Evolutionary conservation across 2,797 vertebrate genomes (phyloP).

Genomic region (Scleropages formosus): DNA sequence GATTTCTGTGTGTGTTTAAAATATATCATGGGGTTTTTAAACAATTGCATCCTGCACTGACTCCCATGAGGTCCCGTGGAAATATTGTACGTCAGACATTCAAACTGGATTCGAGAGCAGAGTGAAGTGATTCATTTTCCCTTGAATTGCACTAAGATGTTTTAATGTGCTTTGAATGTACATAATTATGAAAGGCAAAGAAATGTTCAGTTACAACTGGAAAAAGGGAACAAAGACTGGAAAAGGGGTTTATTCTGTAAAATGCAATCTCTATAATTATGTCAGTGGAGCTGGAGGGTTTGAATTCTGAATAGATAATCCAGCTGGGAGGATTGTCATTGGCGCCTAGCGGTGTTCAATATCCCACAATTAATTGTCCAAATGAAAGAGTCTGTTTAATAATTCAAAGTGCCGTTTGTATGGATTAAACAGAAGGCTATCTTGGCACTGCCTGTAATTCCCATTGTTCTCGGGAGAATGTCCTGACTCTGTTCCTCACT

Average conservation of each 20-base stretch:
- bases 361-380: constrained; percentile 48
- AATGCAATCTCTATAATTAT: constrained; percentile 44
- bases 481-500: constrained; percentile 26
- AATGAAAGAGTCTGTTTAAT: constrained; percentile 51
- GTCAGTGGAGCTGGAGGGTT: constrained; percentile 37
- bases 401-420: constrained; percentile 49
- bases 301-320: constrained; percentile 37
- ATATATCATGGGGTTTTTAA: constrained; percentile 10
- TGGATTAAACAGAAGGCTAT: constrained; percentile 50
- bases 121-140: constrained; percentile 29
- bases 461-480: constrained; percentile 35
- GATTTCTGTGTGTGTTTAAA: not conserved
- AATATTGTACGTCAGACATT: not conserved
- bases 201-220: constrained; percentile 27
- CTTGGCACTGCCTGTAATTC: constrained; percentile 40
- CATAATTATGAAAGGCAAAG: constrained; percentile 37
- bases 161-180: constrained; percentile 23
- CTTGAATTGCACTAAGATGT: not conserved
- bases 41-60: not conserved
- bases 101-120: not conserved
- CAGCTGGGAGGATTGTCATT: constrained; percentile 41
- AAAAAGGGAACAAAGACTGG: constrained; percentile 39
- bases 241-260: constrained; percentile 43
- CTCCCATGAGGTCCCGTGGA: not conserved
- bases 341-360: constrained; percentile 39